Conservation (phyloP, 2,888 invertebrate species). For the Fragum sueziense region DNA sequence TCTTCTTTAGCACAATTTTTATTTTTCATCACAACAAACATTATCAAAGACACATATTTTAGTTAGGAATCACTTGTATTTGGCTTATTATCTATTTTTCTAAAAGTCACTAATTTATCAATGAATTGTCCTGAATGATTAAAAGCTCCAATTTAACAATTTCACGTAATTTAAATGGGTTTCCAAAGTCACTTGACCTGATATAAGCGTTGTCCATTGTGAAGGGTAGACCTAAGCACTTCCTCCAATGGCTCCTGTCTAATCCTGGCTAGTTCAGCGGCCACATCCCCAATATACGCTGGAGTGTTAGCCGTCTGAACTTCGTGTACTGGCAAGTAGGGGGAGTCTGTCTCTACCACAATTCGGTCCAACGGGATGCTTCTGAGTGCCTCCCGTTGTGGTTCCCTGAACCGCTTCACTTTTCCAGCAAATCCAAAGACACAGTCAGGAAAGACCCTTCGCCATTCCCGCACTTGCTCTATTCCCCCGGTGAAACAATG, state of each 20-base stretch:
- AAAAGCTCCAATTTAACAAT: neutral
- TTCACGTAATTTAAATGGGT: neutral
- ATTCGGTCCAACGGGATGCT: slow-evolving; percentile 2
- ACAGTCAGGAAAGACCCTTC: slow-evolving; percentile 17
- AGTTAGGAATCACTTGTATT: neutral
- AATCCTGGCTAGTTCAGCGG: neutral
- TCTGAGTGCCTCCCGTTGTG: neutral
- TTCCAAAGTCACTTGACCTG: neutral
- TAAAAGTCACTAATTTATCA: neutral
- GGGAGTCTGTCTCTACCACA: slow-evolving; percentile 3
- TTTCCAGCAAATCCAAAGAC: slow-evolving; percentile 12
- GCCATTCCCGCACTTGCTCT: neutral
- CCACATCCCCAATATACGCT: slow-evolving; percentile 9
- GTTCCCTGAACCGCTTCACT: neutral
- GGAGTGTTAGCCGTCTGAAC: neutral
- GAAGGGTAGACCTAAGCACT: neutral
- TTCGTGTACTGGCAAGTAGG: neutral
- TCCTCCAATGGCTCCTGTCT: neutral
- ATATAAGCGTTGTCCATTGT: slow-evolving; percentile 3
- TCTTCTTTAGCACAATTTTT: neutral
- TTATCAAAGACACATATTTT: neutral
- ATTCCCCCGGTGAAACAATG: slow-evolving; percentile 7
- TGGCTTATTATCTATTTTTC: neutral
- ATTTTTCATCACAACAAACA: neutral
- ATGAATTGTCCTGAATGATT: neutral